These are phyloP conservation scores for Lydus trimaculatus DNA, from an alignment of 2,888 invertebrate species.

Conservation along the genomic window DNA sequence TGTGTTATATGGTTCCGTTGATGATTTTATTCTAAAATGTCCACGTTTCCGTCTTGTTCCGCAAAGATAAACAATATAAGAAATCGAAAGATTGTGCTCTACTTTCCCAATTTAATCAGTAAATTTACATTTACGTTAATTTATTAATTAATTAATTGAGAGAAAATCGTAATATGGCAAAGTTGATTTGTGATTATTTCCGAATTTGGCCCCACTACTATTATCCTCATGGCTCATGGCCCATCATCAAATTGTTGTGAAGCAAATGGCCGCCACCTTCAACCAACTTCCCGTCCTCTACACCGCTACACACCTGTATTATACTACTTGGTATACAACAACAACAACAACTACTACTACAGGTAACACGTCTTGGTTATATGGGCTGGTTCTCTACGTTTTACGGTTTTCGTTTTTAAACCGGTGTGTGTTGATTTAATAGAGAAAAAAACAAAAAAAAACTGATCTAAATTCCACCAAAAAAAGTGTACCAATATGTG, in stretches of 20 bases:
- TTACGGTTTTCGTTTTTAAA: constrained; percentile 27
- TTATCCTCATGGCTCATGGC: constrained; percentile 13
- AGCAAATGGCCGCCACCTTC: constrained; percentile 41
- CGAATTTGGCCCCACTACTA: constrained; percentile 22
- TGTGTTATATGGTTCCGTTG: constrained; percentile 34
- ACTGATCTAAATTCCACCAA: neutral
- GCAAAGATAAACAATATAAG: neutral
- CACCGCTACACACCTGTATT: constrained; percentile 38
- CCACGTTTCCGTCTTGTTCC: constrained; percentile 2
- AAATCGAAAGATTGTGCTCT: neutral
- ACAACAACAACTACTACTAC: too few relatives aligned
- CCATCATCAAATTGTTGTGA: constrained; percentile 32
- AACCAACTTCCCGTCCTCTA: constrained; percentile 26
- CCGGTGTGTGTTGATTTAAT: constrained; percentile 35
- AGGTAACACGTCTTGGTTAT: constrained; percentile 26
- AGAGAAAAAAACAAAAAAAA: neutral
- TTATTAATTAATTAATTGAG: too few relatives aligned
- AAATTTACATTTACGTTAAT: neutral
- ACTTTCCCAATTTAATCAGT: neutral
- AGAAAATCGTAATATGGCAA: neutral
- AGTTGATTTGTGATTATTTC: neutral
- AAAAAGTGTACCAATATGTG: neutral
- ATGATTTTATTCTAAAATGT: neutral
- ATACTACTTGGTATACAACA: neutral
- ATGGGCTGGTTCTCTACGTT: constrained; percentile 46